Evolutionary conservation across 2,888 invertebrate species (phyloP), one percentile per base, ranked within the genome.

Genomic region (Carterocephalus palaemon): DNA sequence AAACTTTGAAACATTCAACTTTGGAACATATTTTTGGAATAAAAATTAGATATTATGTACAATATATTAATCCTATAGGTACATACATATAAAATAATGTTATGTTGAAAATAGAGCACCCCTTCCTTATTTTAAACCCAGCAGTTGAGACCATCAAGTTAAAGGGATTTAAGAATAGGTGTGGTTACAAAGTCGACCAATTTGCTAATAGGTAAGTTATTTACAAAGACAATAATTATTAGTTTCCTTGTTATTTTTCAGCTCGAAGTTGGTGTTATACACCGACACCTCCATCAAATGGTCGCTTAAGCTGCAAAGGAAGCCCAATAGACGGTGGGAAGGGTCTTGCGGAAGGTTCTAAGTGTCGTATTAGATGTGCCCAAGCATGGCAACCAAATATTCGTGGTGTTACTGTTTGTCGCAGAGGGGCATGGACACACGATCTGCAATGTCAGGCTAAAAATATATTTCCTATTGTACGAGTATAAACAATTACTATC

Each of bases 221-320:
- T n/a, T n/a, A n/a, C n/a, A n/a, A n/a, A n/a, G n/a, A n/a, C n/a
- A n/a, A n/a, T n/a, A n/a, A n/a, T 19, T 3, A 19, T 6, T 19
- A 3, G 19, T 7, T 32, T 12, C 9, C 7, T n/a, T 5, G 9
- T 46, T 45, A 39, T 40, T 19, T 55, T 51, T 2, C 58, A 84
- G 84, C 56, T 41, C 71, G 62, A 31, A 67, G 63, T 7, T 80
- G 75, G 75, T 85, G 85, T 52, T 49, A 60, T 10, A 59, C 68
- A 0, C 70, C 71, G 1, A 47, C 62, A 1, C 73, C 75, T 0
- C 79, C 81, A 0, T 65, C 70, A 1, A 62, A 75, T 28, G 84
- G 85, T 1, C 64, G 60, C 8, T 51, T 85, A 4, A 80, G 70
- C 50, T 85, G 85, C 51, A 77, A 71, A 47, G 80, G 80, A 0